Base-by-base conservation (phyloP, 2,113 vertebrate genomes). In the Hemiscyllium ocellatum region DNA sequence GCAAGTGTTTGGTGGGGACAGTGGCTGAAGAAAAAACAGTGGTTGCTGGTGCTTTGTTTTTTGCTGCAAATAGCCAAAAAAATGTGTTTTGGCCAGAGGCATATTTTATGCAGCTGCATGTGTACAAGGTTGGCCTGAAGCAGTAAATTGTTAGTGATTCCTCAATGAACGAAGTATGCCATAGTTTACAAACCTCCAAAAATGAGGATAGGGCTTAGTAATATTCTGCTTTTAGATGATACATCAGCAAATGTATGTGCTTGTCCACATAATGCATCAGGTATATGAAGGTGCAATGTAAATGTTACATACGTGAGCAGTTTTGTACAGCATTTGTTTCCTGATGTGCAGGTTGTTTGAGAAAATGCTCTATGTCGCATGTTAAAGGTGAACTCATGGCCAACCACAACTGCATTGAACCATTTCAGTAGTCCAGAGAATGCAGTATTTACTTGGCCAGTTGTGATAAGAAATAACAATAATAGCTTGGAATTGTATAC, bases 391-490 rank as follows among this genome's bases (percentile, higher is more conserved):
- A 72, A 47, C 26, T 29, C 61, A 13, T 65, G 61, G 52, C 87
- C 22, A 69, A 47, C 13, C 26, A 70, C 42, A 95, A 42, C 26
- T 95, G 69, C 69, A 95, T 24, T 72, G 47, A 24, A 95, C 94
- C 19, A 72, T 95, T 95, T 95, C 68, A 95, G 47, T 72, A 22
- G 22, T 72, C 13, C 42, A 47, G 76, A 47, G 7, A 47, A 10
- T 50, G 94, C 69, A 95, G 13, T 65, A 65, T 93, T 94, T 50
- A 42, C 42, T 20, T 70, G 22, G 68, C 42, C 42, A 94, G n/a
- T 50, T n/a, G 42, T 95, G 89, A 93, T 93, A 26, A 61, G 12
- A n/a, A 93, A 37, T 61, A 93, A 93, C 61, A 91, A 65, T n/a
- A 65, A 52, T 26, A 65, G 52, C 56, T 89, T 91, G 50, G 20